Evolutionary conservation across 2,797 vertebrate species (phyloP), one percentile per base, ranked within the genome.

Genomic region (Halcyon smyrnensis): DNA sequence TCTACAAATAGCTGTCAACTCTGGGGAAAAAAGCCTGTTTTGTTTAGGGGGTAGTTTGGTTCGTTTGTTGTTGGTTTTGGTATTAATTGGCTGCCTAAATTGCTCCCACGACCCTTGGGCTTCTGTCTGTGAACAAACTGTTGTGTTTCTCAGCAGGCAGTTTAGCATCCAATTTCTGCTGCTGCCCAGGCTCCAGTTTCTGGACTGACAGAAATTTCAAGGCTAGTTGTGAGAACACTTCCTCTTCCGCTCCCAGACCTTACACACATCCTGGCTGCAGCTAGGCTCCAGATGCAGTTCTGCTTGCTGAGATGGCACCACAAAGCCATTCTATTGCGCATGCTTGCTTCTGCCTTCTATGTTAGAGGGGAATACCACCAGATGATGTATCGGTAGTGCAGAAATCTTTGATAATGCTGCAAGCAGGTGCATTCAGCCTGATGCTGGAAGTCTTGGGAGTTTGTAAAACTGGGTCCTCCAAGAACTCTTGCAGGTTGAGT

Each of bases 181-280:
- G 28, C 7, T 25, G 30, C 32, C 39, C 24, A 46, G 51, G 15
- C 20, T 60, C 13, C 23, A 17, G 51, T 65, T 10, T 15, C 25
- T 63, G 56, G 30, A 34, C 39, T 27, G 30, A 41, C 28, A 57
- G 45, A 75, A 59, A 56, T 90, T 19, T 46, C 17, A 30, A n/a
- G 11, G 32, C 3, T 5, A 24, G 13, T 12, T 53, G 15, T 45
- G n/a, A 17, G 14, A 62, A 37, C 1, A 7, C 21, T 24, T 14
- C 12, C 1, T 45, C 6, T 39, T 15, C 6, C 8, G 7, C 3
- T 7, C 11, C 7, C 4, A 0, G 3, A 19, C 21, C 46, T 41
- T 8, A 11, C n/a, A 12, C 28, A 24, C 1, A 3, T 39, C 4
- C 23, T 17, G 13, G 36, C 15, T 1, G 2, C 25, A 67, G 4